Base-by-base conservation (phyloP, 2,113 vertebrate species). In the Pipra filicauda region DNA sequence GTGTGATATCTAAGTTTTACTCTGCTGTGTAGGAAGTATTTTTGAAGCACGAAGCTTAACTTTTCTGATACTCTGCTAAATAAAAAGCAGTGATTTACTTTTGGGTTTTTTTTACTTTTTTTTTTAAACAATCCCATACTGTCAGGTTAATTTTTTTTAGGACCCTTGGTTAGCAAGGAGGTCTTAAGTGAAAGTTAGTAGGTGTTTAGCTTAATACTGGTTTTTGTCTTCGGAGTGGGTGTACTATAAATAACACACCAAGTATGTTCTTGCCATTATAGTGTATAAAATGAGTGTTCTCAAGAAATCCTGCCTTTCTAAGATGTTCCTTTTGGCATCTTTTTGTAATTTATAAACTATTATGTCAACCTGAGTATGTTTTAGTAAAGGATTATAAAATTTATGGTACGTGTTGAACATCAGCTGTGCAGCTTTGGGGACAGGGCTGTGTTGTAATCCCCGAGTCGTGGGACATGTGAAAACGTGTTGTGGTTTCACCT, bases 1-100 rank as follows among this genome's bases (percentile, higher is more conserved):
- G 7, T 58, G 43, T 69, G 27, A 20, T 48, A 3, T 8, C 35
- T n/a, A 18, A 21, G 33, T 75, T 89, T 75, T 82, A 6, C 24
- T 13, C 43, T 64, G 16, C 17, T 65, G 3, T 44, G 1, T 3
- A 5, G 0, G 1, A n/a, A 1, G 1, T 15, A 43, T 64, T 88
- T 93, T 59, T 5, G 2, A 51, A 70, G 39, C 7, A 1, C 9
- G 37, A 76, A n/a, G 14, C 9, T 35, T 78, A 55, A 43, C 12
- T 41, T 79, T 37, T 39, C 13, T 39, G 13, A 23, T 28, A 55
- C 2, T 51, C 33, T 1, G 2, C 58, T 83, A n/a, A 76, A 90
- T 54, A 89, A 82, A 85, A 85, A 52, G 3, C 15, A 49, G 30
- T 46, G 4, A 3, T 67, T 74, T 48, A 11, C 11, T 9, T 61